These are phyloP conservation scores for Apistogramma diplotaenia DNA, from an alignment of 2,113 vertebrate species.

Conservation along the genomic window DNA sequence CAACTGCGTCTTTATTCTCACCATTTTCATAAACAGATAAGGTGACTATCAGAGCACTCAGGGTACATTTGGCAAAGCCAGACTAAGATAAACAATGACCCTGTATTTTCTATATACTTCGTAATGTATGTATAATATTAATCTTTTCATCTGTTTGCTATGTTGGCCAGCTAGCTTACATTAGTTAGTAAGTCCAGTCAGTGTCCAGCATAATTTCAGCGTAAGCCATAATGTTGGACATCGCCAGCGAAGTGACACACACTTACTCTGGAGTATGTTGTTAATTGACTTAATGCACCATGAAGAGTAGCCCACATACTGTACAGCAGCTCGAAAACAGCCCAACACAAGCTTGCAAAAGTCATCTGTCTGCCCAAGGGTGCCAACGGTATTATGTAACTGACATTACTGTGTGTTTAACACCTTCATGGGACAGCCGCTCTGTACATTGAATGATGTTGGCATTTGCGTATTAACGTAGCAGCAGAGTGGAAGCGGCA, in stretches of 20 bases:
- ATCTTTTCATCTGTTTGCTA: background rate
- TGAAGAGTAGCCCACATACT: background rate
- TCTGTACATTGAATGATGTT: background rate
- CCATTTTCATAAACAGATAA: background rate
- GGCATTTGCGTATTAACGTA: background rate
- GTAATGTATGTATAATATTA: background rate
- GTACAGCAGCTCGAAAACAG: background rate
- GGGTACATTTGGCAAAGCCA: background rate
- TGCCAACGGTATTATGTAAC: background rate
- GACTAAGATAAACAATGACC: background rate
- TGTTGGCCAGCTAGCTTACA: background rate
- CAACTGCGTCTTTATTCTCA: background rate
- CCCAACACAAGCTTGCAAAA: background rate
- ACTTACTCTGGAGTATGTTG: background rate
- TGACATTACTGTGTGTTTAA: background rate
- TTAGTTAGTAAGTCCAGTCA: background rate
- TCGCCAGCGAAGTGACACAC: slow-evolving; percentile 10
- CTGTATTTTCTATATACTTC: background rate
- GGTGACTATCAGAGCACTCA: background rate
- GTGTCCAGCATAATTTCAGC: background rate
- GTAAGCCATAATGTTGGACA: slow-evolving; percentile 4
- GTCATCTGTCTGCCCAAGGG: background rate
- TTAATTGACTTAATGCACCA: slow-evolving; percentile 12
- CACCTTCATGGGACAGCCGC: background rate
- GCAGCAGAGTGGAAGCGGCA: background rate